Evolutionary conservation across 1,140 invertebrate species (phyloP).

Genomic region (Eupristina koningsbergeri): DNA sequence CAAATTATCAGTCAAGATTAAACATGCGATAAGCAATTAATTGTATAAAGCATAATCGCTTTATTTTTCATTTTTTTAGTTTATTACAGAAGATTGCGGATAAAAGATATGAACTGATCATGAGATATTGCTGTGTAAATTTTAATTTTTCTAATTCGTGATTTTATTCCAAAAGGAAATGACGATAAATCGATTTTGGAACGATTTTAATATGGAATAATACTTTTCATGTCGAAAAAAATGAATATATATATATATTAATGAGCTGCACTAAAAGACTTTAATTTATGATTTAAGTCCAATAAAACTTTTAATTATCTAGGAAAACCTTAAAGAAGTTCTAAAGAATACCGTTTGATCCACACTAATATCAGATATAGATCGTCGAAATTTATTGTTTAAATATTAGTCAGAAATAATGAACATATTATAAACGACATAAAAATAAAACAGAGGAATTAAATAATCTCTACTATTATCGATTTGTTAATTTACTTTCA

Average conservation of each 20-base stretch:
- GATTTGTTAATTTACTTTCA: background rate
- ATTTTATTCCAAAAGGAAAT: constrained; percentile 3
- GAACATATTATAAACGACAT: background rate
- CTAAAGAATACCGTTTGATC: constrained; percentile 4
- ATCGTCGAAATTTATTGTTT: constrained; percentile 30
- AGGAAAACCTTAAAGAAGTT: constrained; percentile 4
- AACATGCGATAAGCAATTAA: constrained; percentile 35
- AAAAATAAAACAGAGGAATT: constrained; percentile 23
- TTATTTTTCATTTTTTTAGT: constrained; percentile 1
- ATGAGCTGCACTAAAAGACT: background rate
- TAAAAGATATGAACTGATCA: constrained; percentile 28
- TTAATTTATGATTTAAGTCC: constrained; percentile 2
- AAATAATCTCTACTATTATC: background rate
- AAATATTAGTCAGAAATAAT: background rate
- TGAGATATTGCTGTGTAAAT: constrained; percentile 23
- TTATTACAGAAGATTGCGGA: constrained; percentile 6
- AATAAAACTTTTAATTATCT: background rate
- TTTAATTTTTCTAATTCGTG: constrained; percentile 15
- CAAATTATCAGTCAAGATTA: constrained; percentile 2
- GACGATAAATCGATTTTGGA: constrained; percentile 7
- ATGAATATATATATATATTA: background rate
- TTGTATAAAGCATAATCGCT: constrained; percentile 36
- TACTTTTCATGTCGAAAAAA: background rate
- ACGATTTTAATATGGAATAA: constrained; percentile 4
- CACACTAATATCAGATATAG: constrained; percentile 11